Conservation (phyloP, 2,888 invertebrate genomes). For the Netelia virgata region DNA sequence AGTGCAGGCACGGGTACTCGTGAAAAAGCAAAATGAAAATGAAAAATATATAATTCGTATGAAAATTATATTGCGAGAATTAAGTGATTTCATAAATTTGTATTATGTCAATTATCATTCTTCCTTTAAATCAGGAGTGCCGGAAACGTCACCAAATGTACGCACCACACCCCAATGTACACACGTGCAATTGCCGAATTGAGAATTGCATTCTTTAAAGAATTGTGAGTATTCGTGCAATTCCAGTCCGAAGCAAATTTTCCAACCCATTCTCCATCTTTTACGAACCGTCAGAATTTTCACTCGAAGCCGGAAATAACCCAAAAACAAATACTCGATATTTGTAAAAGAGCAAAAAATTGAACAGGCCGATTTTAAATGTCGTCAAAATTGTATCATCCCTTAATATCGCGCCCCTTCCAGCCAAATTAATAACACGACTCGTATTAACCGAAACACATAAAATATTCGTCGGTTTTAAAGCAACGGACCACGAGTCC, state of each 20-base stretch:
- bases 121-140: neutral
- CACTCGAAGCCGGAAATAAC: no score
- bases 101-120: neutral
- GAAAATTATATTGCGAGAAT: neutral
- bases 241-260: neutral
- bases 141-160: conserved; percentile 3
- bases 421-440: no score
- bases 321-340: no score
- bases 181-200: neutral
- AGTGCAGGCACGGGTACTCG: neutral
- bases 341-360: no score
- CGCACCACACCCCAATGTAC: neutral
- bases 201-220: neutral
- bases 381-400: no score
- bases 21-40: neutral
- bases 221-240: neutral
- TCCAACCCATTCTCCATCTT: no score
- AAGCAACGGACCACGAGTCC: no score
- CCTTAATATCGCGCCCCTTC: no score
- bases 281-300: no score
- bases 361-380: no score
- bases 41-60: neutral
- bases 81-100: neutral
- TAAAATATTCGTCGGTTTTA: no score
- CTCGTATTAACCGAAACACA: no score